Conservation (phyloP, 2,113 vertebrate genomes). For the Thinocorus orbignyianus region DNA sequence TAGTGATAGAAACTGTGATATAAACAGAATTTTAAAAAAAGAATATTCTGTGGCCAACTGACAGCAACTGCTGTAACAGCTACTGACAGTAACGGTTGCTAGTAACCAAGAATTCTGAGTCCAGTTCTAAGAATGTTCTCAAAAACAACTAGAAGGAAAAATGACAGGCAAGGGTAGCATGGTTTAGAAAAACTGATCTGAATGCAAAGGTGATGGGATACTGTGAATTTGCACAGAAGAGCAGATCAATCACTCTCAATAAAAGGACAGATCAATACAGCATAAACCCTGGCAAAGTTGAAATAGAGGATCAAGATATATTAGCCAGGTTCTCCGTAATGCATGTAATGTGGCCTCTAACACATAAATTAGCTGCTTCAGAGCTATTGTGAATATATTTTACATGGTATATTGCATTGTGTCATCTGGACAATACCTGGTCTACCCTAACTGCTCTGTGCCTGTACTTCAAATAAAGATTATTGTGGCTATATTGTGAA, state of each 20-base stretch:
- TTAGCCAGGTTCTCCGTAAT: background rate
- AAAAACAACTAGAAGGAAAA: background rate
- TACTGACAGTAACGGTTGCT: no score
- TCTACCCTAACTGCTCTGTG: background rate
- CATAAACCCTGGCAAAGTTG: background rate
- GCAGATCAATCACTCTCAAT: background rate
- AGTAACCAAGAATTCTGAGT: background rate
- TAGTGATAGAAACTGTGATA: background rate
- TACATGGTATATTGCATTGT: background rate
- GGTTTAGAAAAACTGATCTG: background rate
- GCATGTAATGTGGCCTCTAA: background rate
- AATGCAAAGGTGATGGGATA: background rate
- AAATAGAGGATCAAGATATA: background rate
- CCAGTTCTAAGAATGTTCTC: background rate
- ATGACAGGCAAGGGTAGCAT: accelerated
- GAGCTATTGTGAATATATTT: background rate
- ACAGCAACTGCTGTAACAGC: background rate
- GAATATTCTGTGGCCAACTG: background rate
- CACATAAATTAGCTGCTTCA: background rate
- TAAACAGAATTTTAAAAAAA: background rate
- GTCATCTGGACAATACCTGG: background rate
- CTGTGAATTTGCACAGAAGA: background rate
- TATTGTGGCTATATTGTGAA: background rate
- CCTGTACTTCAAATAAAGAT: background rate
- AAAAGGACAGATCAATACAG: background rate